A percentile compares a stretch with the other conserved stretches of the same genome.
Evolutionary conservation across 2,888 invertebrate genomes (phyloP).

Genomic region (Thelaira solivaga): DNA sequence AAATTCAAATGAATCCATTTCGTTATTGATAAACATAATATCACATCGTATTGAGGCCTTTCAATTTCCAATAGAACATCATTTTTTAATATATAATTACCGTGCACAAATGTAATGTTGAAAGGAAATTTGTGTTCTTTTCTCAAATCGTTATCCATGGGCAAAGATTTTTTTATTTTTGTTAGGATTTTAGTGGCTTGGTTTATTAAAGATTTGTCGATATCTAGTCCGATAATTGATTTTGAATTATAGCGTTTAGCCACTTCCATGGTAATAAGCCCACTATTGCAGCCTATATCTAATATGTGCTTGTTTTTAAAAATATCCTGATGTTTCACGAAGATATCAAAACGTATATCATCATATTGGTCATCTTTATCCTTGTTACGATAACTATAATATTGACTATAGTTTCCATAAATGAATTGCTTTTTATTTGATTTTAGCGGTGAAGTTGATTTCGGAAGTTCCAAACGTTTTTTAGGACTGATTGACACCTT

Average conservation of each 20-base stretch:
- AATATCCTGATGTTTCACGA: conserved; percentile 80
- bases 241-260: conserved; percentile 84
- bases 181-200: conserved; percentile 66
- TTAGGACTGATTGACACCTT: conserved; percentile 60
- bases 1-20: conserved; percentile 95
- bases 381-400: conserved; percentile 90
- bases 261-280: conserved; percentile 86
- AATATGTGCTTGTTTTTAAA: conserved; percentile 86
- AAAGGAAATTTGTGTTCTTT: conserved; percentile 81
- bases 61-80: conserved; percentile 85
- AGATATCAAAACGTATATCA: conserved; percentile 84
- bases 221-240: conserved; percentile 88
- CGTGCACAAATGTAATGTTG: conserved; percentile 86
- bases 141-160: conserved; percentile 58
- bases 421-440: conserved; percentile 67
- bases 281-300: conserved; percentile 94
- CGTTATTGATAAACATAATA: conserved; percentile 90
- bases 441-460: neutral
- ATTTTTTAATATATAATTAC: conserved; percentile 88
- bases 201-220: conserved; percentile 85
- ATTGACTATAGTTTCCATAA: conserved; percentile 78
- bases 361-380: conserved; percentile 79
- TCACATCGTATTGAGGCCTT: conserved; percentile 87
- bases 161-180: conserved; percentile 64
- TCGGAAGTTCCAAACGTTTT: conserved; percentile 59